A percentile compares a stretch with the other conserved stretches of the same genome.
These are phyloP conservation scores for Dusona sp. DNA, from an alignment of 2,888 invertebrate species.

Conservation along the genomic window DNA sequence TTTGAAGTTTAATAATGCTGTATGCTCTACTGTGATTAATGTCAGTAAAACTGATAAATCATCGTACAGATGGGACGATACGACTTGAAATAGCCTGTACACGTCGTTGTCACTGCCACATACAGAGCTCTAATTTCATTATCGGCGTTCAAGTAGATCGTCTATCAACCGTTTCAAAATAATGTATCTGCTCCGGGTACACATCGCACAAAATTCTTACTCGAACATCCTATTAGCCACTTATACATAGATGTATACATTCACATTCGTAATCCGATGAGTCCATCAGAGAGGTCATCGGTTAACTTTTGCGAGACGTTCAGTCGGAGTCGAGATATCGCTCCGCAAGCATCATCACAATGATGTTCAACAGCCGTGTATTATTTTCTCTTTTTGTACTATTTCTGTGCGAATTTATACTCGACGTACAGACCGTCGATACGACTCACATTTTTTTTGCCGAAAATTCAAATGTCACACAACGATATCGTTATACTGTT, in stretches of 20 bases:
- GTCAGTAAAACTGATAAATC: background rate
- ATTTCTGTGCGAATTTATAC: constrained; percentile 58
- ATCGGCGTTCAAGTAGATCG: constrained; percentile 27
- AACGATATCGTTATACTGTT: constrained; percentile 83
- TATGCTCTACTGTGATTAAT: background rate
- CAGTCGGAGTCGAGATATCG: constrained; percentile 65
- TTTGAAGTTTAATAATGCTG: no score
- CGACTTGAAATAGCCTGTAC: background rate
- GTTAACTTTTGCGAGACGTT: constrained; percentile 57
- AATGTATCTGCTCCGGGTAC: constrained; percentile 5
- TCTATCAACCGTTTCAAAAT: constrained; percentile 19
- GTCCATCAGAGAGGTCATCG: constrained; percentile 66
- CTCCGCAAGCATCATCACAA: constrained; percentile 63
- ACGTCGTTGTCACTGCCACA: constrained; percentile 21
- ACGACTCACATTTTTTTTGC: constrained; percentile 7
- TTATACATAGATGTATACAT: background rate
- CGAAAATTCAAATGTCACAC: constrained; percentile 23
- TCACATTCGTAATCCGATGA: constrained; percentile 52
- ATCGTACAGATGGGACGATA: constrained; percentile 1
- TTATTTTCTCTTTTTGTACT: constrained; percentile 56
- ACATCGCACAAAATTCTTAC: constrained; percentile 13
- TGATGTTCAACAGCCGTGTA: constrained; percentile 44
- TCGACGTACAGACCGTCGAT: constrained; percentile 40
- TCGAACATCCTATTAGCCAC: background rate
- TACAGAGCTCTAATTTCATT: constrained; percentile 11